Conservation (phyloP, 2,888 invertebrate genomes). For the Marasmarcha lunaedactyla region DNA sequence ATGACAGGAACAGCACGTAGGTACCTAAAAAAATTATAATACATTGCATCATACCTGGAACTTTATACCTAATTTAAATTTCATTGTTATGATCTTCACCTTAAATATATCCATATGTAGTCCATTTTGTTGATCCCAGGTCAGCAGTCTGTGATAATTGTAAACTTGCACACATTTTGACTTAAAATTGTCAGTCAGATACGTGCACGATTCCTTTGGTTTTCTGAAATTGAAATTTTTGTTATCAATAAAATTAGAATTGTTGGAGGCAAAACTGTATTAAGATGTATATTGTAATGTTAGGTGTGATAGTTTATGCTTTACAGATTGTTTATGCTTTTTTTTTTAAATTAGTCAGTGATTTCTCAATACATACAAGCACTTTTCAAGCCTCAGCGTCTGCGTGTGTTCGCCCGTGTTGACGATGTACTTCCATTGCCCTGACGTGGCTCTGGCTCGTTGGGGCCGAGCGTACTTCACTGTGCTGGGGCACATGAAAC, state of each 20-base stretch:
- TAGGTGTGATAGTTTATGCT: no score
- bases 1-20: slow-evolving; percentile 86
- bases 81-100: no score
- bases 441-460: slow-evolving; percentile 82
- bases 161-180: slow-evolving; percentile 87
- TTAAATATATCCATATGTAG: slow-evolving; percentile 88
- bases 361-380: slow-evolving; percentile 82
- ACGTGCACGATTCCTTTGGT: slow-evolving; percentile 81
- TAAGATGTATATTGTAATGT: no score
- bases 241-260: no score
- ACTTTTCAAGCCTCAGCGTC: slow-evolving; percentile 84
- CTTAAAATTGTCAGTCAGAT: slow-evolving; percentile 81
- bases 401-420: slow-evolving; percentile 88
- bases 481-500: slow-evolving; percentile 83
- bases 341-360: no score
- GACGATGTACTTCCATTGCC: slow-evolving; percentile 88
- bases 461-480: slow-evolving; percentile 85
- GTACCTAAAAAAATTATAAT: slow-evolving; percentile 65
- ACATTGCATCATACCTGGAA: no score
- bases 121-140: slow-evolving; percentile 84
- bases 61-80: no score
- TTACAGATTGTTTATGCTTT: no score
- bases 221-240: slow-evolving; percentile 63
- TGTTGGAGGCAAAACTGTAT: no score
- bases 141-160: slow-evolving; percentile 83